A percentile compares a stretch with the other conserved stretches of the same genome.
Conservation (phyloP, 2,888 invertebrate genomes). For the Pseudoips prasinana region DNA sequence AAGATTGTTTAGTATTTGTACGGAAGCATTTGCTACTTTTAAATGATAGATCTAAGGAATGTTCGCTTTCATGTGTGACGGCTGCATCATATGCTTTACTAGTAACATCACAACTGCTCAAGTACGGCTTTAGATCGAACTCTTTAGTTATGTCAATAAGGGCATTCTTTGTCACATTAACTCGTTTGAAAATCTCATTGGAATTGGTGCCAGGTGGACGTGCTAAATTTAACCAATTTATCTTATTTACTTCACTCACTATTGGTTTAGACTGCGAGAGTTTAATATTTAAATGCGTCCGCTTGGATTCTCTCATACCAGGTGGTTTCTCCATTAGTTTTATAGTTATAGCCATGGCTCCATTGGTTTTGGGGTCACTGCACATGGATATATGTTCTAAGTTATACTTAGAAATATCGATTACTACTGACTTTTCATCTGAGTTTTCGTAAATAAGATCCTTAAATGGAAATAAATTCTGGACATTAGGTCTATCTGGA, state of each 20-base stretch:
- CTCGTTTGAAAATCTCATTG: constrained; percentile 26
- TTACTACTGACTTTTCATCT: constrained; percentile 48
- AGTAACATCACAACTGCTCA: constrained; percentile 47
- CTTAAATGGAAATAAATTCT: constrained; percentile 29
- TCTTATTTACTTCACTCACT: constrained; percentile 16
- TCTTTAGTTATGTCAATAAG: constrained; percentile 19
- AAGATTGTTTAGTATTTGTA: constrained; percentile 16
- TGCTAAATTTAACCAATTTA: constrained; percentile 31
- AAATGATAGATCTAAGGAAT: constrained; percentile 38
- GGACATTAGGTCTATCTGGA: constrained; percentile 25
- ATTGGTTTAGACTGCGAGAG: constrained; percentile 34
- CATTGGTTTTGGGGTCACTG: constrained; percentile 40
- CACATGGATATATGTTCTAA: constrained; percentile 55
- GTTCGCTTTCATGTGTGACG: constrained; percentile 35
- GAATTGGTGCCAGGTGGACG: constrained; percentile 18
- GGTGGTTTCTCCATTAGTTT: constrained; percentile 50
- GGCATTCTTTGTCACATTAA: not conserved
- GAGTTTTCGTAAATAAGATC: constrained; percentile 36
- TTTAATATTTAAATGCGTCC: constrained; percentile 39
- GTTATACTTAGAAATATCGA: constrained; percentile 56
- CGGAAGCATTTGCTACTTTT: constrained; percentile 35
- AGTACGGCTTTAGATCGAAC: constrained; percentile 42
- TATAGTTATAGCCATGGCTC: constrained; percentile 48
- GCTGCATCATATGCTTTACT: constrained; percentile 47
- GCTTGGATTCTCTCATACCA: constrained; percentile 33